Evolutionary conservation across 2,888 invertebrate species (phyloP).

Genomic region (Drosophila paramelanica): DNA sequence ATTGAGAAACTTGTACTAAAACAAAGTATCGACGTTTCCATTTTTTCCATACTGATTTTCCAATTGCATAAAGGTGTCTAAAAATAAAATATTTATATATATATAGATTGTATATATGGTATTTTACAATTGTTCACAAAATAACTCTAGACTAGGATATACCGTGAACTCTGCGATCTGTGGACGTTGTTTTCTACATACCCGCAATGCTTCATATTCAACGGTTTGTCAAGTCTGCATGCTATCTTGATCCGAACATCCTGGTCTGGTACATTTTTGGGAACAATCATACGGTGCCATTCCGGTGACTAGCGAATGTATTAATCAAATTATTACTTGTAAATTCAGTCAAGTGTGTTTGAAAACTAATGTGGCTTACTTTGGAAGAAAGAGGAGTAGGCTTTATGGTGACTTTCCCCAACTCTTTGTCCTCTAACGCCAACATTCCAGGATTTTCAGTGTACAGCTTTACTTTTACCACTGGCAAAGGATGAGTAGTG

Average conservation of each 20-base stretch:
- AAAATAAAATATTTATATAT: neutral
- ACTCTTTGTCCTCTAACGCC: conserved; percentile 99
- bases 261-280: conserved; percentile 97
- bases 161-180: neutral
- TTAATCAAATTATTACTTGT: conserved; percentile 1
- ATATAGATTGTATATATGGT: no score
- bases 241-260: conserved; percentile 98
- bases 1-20: conserved; percentile 99
- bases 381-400: conserved; percentile 95
- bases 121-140: no score
- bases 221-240: conserved; percentile 98
- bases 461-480: conserved; percentile 98
- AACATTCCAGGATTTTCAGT: conserved; percentile 99
- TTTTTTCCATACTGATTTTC: conserved; percentile 99
- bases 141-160: no score
- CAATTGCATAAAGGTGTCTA: conserved; percentile 95
- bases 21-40: conserved; percentile 99
- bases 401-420: conserved; percentile 95
- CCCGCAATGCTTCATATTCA: conserved; percentile 99
- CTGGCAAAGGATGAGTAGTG: conserved; percentile 97
- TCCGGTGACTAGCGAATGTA: conserved; percentile 91
- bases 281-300: conserved; percentile 98
- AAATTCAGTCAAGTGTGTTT: neutral
- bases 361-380: conserved; percentile 85
- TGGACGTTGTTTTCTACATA: conserved; percentile 83